Evolutionary conservation across 2,888 invertebrate genomes (phyloP).

Genomic region (Agrochola circellaris): DNA sequence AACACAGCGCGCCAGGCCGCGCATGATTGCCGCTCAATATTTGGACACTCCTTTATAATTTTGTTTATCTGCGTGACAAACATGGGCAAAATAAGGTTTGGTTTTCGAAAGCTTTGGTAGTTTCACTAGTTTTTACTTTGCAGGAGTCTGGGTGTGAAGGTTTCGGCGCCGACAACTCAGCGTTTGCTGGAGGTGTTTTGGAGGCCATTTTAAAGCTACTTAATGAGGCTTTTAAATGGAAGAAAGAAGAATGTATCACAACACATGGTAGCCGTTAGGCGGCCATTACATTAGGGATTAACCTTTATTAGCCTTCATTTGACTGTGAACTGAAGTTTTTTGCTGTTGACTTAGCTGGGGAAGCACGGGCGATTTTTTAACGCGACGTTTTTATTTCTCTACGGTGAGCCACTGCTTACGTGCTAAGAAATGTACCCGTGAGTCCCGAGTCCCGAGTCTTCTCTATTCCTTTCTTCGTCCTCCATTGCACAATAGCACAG

Average conservation of each 20-base stretch:
- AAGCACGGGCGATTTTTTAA: background rate
- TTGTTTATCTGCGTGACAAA: background rate
- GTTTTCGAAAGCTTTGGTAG: background rate
- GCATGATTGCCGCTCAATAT: too few species aligned
- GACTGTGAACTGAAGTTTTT: background rate
- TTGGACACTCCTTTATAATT: too few species aligned
- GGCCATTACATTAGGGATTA: background rate
- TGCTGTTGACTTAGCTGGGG: background rate
- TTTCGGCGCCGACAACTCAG: background rate
- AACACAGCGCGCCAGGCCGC: too few species aligned
- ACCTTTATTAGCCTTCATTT: background rate
- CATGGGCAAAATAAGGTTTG: background rate
- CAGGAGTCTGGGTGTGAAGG: background rate
- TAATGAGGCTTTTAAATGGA: too few species aligned
- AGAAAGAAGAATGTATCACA: background rate
- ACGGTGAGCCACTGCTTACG: background rate
- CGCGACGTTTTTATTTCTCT: background rate
- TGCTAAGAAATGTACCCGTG: background rate
- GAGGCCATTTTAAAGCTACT: background rate
- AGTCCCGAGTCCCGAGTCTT: background rate
- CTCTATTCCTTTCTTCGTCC: conserved; percentile 66
- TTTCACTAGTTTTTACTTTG: background rate
- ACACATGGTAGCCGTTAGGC: background rate
- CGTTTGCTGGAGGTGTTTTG: background rate
- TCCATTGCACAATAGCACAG: conserved; percentile 84